phyloP scores from a whole-genome alignment of 2,113 vertebrate species.

The Xiphias gladius region DNA sequence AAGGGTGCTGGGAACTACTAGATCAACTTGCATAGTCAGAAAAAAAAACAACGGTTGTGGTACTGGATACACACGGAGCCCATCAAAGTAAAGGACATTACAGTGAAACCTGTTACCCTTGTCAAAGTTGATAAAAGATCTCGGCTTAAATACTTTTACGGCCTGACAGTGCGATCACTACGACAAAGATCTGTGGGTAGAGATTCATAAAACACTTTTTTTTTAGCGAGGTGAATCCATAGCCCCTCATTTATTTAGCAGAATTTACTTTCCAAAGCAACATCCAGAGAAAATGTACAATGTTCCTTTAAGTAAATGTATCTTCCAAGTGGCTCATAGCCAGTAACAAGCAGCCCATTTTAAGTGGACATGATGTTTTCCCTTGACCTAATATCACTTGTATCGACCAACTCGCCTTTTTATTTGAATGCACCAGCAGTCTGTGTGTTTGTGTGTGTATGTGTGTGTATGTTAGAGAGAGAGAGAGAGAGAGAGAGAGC shows the following conservation, averaged over 20 bases:
- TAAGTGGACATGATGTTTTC: conserved; percentile 65
- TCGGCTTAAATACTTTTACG: not conserved
- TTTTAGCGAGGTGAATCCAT: not conserved
- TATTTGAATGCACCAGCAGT: conserved; percentile 38
- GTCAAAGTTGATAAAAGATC: not conserved
- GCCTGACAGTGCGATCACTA: not conserved
- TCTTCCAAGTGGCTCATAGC: conserved; percentile 40
- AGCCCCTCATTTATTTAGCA: conserved; percentile 2
- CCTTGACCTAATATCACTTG: conserved; percentile 60
- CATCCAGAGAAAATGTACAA: not conserved
- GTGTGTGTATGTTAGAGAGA: not conserved
- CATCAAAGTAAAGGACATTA: not conserved
- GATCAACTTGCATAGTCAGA: not conserved
- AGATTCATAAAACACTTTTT: not conserved
- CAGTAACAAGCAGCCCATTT: conserved; percentile 47
- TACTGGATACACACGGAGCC: not conserved
- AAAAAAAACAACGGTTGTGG: not conserved
- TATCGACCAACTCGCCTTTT: conserved; percentile 58
- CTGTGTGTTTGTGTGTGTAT: conserved; percentile 35
- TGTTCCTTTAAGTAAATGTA: conserved; percentile 39
- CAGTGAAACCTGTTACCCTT: no score
- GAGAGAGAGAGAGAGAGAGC: not conserved
- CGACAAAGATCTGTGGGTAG: no score
- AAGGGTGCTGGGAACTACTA: not conserved
- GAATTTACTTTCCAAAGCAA: conserved; percentile 7